A percentile compares a stretch with the other conserved stretches of the same genome.
phyloP scores from a whole-genome alignment of 2,888 invertebrate genomes.

The Drosophila peninsularis region DNA sequence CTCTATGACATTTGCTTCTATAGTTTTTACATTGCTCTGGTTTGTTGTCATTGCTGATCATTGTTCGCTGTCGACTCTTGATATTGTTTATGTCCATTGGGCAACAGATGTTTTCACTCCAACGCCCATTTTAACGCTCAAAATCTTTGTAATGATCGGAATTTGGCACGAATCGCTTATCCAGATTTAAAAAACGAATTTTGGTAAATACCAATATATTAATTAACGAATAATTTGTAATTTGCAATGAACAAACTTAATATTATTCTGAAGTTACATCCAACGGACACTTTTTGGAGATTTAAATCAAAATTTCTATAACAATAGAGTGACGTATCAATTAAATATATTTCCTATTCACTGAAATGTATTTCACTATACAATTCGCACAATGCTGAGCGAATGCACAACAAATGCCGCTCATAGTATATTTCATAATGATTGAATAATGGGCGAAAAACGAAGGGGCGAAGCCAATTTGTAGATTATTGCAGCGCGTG shows the following conservation, averaged over 20 bases:
- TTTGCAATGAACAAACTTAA: background rate
- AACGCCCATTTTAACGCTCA: slow-evolving; percentile 57
- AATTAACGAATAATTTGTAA: slow-evolving; percentile 15
- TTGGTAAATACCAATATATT: slow-evolving; percentile 3
- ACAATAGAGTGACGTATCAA: background rate
- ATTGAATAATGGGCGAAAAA: slow-evolving; percentile 2
- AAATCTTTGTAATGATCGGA: slow-evolving; percentile 9
- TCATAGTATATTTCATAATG: background rate
- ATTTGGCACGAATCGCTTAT: slow-evolving; percentile 16
- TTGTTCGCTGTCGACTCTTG: slow-evolving; percentile 10
- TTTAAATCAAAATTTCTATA: background rate
- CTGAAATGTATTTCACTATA: background rate
- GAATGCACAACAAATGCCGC: background rate
- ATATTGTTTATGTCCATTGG: slow-evolving; percentile 46
- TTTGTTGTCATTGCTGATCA: slow-evolving; percentile 33
- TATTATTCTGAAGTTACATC: slow-evolving; percentile 22
- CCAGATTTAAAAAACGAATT: background rate
- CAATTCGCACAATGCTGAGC: background rate
- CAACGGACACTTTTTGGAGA: slow-evolving; percentile 10
- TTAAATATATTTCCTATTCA: background rate
- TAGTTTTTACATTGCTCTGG: background rate
- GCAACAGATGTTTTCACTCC: slow-evolving; percentile 22
- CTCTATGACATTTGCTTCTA: background rate
- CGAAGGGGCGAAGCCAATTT: background rate
- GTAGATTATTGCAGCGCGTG: background rate